Evolutionary conservation across 1,140 invertebrate genomes (phyloP).

Genomic region (Elymnias hypermnestra): DNA sequence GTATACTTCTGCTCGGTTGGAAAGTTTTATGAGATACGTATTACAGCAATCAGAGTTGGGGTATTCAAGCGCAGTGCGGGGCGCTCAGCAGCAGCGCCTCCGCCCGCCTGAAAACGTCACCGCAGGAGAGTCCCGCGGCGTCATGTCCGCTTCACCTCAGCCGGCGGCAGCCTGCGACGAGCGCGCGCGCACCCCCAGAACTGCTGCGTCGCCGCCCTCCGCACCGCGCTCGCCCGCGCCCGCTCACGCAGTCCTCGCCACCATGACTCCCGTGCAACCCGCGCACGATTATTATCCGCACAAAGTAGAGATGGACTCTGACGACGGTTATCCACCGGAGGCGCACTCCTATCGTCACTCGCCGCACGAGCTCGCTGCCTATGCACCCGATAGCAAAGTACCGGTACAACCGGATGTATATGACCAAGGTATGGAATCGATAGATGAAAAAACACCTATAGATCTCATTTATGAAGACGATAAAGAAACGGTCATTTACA

Average conservation of each 20-base stretch:
- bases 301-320: constrained; percentile 73
- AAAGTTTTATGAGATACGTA: constrained; percentile 19
- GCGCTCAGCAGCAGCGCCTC: constrained; percentile 52
- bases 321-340: constrained; percentile 70
- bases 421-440: constrained; percentile 78
- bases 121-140: constrained; percentile 34
- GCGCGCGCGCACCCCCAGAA: constrained; percentile 49
- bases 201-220: constrained; percentile 42
- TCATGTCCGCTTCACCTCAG: constrained; percentile 58
- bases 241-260: constrained; percentile 83
- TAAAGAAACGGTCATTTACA: constrained; percentile 88
- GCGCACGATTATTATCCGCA: constrained; percentile 78
- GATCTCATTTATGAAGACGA: constrained; percentile 89
- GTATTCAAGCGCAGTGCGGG: constrained; percentile 51
- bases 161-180: constrained; percentile 39
- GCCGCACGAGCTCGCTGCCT: constrained; percentile 74
- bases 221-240: constrained; percentile 75
- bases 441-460: constrained; percentile 83
- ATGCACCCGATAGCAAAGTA: constrained; percentile 73
- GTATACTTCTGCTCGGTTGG: not conserved
- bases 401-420: constrained; percentile 75
- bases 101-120: constrained; percentile 48
- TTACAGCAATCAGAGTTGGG: constrained; percentile 53
- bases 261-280: constrained; percentile 81
- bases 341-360: constrained; percentile 75